Evolutionary conservation across 2,888 invertebrate species (phyloP).

Genomic region (Osmoderma eremita): DNA sequence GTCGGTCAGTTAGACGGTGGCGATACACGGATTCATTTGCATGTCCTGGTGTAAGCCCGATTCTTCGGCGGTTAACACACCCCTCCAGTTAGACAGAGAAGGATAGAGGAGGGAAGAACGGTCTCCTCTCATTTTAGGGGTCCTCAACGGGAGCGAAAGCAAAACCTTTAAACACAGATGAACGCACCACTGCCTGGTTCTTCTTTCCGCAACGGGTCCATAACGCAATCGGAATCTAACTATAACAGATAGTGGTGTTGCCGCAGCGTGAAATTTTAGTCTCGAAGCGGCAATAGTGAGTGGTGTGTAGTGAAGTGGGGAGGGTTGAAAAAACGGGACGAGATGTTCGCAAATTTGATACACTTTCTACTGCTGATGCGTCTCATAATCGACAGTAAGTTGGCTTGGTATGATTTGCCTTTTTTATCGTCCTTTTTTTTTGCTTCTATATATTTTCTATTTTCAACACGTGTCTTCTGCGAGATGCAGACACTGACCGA

Average conservation of each 20-base stretch:
- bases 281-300: slow-evolving; percentile 3
- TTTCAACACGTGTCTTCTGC: slow-evolving; percentile 25
- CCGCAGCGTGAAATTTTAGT: slow-evolving; percentile 28
- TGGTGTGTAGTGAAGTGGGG: background rate
- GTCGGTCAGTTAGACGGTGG: slow-evolving; percentile 13
- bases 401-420: background rate
- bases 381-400: too few relatives aligned
- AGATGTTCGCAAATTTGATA: background rate
- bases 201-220: slow-evolving; percentile 31
- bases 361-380: background rate
- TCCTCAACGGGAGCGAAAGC: slow-evolving; percentile 24
- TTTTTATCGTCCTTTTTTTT: slow-evolving; percentile 8
- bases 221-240: slow-evolving; percentile 8
- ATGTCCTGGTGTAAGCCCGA: slow-evolving; percentile 16
- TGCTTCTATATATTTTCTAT: slow-evolving; percentile 11
- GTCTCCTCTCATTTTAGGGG: slow-evolving; percentile 5
- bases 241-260: slow-evolving; percentile 18
- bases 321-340: background rate
- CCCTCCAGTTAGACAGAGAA: slow-evolving; percentile 28
- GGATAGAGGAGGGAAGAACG: slow-evolving; percentile 15
- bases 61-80: slow-evolving; percentile 13
- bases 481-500: slow-evolving; percentile 37
- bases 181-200: slow-evolving; percentile 24
- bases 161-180: slow-evolving; percentile 37
- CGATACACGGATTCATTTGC: slow-evolving; percentile 7